phyloP scores from a whole-genome alignment of 2,113 vertebrate species.

The Hirundichthys speculiger region DNA sequence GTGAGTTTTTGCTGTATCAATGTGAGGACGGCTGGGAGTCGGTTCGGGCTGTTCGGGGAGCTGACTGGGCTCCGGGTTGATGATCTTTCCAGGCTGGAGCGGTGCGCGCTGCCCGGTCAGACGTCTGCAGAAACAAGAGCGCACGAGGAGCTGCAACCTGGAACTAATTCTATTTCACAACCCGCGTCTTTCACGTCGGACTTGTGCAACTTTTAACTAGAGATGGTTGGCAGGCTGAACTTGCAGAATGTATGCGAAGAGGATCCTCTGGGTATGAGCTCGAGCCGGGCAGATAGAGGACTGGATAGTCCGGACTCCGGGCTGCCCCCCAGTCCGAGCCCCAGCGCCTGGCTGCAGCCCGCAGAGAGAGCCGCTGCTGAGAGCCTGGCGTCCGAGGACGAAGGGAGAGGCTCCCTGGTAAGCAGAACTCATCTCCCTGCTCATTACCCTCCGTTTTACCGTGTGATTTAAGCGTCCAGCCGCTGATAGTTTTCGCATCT shows the following conservation, averaged over 20 bases:
- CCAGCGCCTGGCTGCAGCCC: conserved; percentile 83
- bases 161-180: conserved; percentile 35
- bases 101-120: conserved; percentile 18
- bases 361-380: conserved; percentile 64
- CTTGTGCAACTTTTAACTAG: conserved; percentile 55
- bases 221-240: conserved; percentile 86
- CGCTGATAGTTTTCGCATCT: too few relatives aligned
- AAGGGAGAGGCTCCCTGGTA: conserved; percentile 64
- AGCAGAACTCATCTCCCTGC: too few relatives aligned
- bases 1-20: too few relatives aligned
- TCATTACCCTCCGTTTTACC: too few relatives aligned
- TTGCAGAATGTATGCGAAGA: conserved; percentile 83
- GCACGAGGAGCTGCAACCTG: conserved; percentile 2
- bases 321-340: conserved; percentile 88
- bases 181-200: conserved; percentile 10
- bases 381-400: conserved; percentile 70
- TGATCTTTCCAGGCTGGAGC: conserved; percentile 24
- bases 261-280: conserved; percentile 85
- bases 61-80: conserved; percentile 7
- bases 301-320: conserved; percentile 92
- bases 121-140: background rate
- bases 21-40: too few relatives aligned
- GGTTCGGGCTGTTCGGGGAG: background rate
- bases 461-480: too few relatives aligned
- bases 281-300: conserved; percentile 81